Conservation (phyloP, 1,140 invertebrate genomes). For the Rhopalosiphum maidis region DNA sequence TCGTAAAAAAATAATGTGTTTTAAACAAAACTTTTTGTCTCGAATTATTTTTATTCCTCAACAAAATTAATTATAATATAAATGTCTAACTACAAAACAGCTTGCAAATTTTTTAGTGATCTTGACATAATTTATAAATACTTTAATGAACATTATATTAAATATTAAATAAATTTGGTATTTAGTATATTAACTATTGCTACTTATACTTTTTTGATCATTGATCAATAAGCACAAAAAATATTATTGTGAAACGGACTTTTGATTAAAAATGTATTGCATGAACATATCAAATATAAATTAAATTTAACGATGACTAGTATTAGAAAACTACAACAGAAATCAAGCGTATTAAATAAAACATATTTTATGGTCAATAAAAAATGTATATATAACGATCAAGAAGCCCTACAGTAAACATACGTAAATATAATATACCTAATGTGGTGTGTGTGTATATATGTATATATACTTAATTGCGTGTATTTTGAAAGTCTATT, state of each 20-base stretch:
- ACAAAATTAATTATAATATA: too few relatives aligned
- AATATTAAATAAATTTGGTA: too few relatives aligned
- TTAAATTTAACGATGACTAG: background rate
- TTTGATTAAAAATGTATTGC: background rate
- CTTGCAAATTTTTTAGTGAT: too few relatives aligned
- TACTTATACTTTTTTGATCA: too few relatives aligned
- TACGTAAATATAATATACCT: background rate
- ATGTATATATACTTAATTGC: background rate
- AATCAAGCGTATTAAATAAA: background rate
- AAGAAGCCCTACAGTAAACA: background rate
- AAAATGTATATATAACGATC: background rate
- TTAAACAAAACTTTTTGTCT: too few relatives aligned
- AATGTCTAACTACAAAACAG: too few relatives aligned
- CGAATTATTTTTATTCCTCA: too few relatives aligned
- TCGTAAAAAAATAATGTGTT: too few relatives aligned
- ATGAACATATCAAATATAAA: background rate
- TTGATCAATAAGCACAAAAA: too few relatives aligned
- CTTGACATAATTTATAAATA: too few relatives aligned
- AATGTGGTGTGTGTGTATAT: background rate
- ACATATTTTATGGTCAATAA: constrained; percentile 8
- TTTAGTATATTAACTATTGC: too few relatives aligned
- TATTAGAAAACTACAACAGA: background rate
- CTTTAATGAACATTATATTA: too few relatives aligned
- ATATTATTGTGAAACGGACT: background rate
- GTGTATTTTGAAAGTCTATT: background rate